Conservation (phyloP, 2,888 invertebrate species). For the Lacanobia wlatinum region DNA sequence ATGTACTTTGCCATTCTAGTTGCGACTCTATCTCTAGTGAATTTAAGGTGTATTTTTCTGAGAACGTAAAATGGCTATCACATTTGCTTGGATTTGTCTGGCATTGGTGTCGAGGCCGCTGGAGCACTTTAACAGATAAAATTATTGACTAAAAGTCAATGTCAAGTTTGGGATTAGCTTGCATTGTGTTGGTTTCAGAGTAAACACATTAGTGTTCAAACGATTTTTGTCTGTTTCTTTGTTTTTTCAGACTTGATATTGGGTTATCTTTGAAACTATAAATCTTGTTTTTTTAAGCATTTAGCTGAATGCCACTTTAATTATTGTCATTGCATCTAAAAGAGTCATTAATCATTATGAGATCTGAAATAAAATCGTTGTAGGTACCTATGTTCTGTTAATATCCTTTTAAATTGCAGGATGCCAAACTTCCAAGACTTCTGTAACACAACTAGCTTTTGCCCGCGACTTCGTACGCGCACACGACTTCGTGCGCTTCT, state of each 20-base stretch:
- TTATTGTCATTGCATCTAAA: too few species aligned
- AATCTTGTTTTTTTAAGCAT: too few species aligned
- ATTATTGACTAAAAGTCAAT: conserved; percentile 62
- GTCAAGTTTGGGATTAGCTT: conserved; percentile 59
- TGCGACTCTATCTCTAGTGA: rapidly evolving
- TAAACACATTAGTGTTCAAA: conserved; percentile 22
- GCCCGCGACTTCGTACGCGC: too few species aligned
- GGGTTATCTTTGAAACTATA: too few species aligned
- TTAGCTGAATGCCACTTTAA: neutral
- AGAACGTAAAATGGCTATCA: conserved; percentile 17
- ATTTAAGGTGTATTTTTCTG: conserved; percentile 1
- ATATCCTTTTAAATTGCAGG: too few species aligned
- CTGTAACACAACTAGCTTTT: too few species aligned
- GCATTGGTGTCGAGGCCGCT: conserved; percentile 63
- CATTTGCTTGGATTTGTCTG: conserved; percentile 56
- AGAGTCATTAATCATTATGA: too few species aligned
- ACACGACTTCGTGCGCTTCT: too few species aligned
- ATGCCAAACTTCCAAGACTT: too few species aligned
- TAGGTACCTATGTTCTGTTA: too few species aligned
- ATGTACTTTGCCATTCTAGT: neutral
- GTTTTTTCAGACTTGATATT: too few species aligned
- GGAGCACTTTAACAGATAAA: conserved; percentile 48
- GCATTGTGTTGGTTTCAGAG: conserved; percentile 25
- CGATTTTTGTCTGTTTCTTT: neutral
- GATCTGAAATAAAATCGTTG: too few species aligned